Percentiles rank a stretch among this genome's conserved stretches.
phyloP scores from a whole-genome alignment of 1,140 invertebrate species.

The Andrena cerasifolii region DNA sequence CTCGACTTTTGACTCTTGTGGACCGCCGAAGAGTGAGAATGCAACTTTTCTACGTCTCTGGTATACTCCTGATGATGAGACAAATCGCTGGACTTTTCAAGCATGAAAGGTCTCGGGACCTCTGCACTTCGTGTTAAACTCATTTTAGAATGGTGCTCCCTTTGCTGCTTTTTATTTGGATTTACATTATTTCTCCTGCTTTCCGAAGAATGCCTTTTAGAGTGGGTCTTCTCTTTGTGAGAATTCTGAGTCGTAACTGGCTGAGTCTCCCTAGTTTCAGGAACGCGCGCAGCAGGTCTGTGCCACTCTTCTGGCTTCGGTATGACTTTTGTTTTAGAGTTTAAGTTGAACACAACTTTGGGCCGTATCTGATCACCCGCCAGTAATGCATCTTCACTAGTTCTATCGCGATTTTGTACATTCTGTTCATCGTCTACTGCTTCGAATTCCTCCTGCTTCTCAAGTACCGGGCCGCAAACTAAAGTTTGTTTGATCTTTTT shows the following conservation, averaged over 20 bases:
- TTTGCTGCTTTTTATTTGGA: background rate
- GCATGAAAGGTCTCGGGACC: background rate
- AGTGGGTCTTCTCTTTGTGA: background rate
- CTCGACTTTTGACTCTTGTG: constrained; percentile 10
- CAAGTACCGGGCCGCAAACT: background rate
- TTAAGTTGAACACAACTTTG: constrained; percentile 75
- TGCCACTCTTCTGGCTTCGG: constrained; percentile 67
- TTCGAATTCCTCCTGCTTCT: background rate
- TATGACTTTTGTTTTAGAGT: constrained; percentile 69
- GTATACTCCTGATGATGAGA: background rate
- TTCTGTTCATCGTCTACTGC: background rate
- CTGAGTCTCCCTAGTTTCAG: constrained; percentile 41
- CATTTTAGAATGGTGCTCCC: background rate
- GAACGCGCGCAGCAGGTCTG: constrained; percentile 23
- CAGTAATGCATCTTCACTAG: background rate
- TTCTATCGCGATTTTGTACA: constrained; percentile 16
- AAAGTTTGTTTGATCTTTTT: constrained; percentile 32
- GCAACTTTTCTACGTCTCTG: constrained; percentile 8
- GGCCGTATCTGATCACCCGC: constrained; percentile 58
- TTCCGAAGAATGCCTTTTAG: background rate
- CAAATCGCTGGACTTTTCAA: background rate
- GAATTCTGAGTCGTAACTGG: constrained; percentile 10
- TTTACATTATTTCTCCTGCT: constrained; percentile 22
- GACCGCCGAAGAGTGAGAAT: background rate
- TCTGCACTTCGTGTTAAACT: background rate